Evolutionary conservation across 2,113 vertebrate genomes (phyloP).

Genomic region (Anseranas semipalmata): DNA sequence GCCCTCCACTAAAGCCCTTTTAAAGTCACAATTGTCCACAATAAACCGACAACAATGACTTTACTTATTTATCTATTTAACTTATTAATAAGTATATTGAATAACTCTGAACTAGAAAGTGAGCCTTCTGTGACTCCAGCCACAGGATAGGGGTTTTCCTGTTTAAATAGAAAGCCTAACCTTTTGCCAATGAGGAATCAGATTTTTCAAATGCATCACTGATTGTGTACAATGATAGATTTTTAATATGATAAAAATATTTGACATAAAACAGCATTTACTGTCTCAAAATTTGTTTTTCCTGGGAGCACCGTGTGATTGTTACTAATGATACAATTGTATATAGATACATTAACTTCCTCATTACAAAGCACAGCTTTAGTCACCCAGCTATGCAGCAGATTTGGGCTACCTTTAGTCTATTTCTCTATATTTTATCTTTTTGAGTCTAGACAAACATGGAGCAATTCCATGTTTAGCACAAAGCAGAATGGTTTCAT

Average conservation of each 20-base stretch:
- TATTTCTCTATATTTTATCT: background rate
- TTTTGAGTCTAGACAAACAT: background rate
- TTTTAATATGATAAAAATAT: too few relatives aligned
- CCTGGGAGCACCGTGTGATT: background rate
- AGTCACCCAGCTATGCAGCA: background rate
- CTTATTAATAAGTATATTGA: background rate
- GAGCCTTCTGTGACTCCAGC: background rate
- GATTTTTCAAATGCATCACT: too few relatives aligned
- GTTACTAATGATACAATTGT: too few relatives aligned
- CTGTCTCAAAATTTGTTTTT: background rate
- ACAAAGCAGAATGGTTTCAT: background rate
- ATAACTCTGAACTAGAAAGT: background rate
- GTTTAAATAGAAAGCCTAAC: background rate
- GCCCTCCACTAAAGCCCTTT: background rate
- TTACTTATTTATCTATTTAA: background rate
- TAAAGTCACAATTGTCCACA: background rate
- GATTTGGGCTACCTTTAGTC: background rate
- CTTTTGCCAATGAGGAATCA: background rate
- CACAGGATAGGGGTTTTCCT: background rate
- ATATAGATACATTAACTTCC: background rate
- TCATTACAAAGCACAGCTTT: background rate
- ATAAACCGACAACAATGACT: background rate
- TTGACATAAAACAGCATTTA: background rate
- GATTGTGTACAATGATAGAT: too few relatives aligned
- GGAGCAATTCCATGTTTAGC: background rate